A percentile compares a stretch with the other conserved stretches of the same genome.
phyloP scores from a whole-genome alignment of 2,113 vertebrate species.

The Fregata magnificens region DNA sequence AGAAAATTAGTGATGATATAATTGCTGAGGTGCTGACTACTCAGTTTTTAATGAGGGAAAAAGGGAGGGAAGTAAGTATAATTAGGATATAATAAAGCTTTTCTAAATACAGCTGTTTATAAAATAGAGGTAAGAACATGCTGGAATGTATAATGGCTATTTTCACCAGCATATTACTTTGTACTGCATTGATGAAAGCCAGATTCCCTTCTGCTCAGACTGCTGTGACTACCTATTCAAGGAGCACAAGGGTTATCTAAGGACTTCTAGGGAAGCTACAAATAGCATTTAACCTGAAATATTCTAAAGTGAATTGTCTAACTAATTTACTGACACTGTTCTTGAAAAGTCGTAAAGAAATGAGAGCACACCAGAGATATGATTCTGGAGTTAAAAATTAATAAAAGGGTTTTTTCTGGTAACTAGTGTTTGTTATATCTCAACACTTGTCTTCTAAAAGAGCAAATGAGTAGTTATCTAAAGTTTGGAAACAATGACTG shows the following conservation, averaged over 20 bases:
- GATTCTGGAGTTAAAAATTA: neutral
- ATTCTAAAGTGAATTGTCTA: neutral
- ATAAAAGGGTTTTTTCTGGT: neutral
- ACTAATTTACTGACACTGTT: neutral
- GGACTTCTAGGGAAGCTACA: neutral
- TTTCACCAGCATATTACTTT: neutral
- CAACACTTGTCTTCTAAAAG: neutral
- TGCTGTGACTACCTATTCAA: neutral
- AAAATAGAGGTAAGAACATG: neutral
- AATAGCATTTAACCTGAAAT: neutral
- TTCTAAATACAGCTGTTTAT: constrained; percentile 19
- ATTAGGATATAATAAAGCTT: constrained; percentile 40
- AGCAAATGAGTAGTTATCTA: neutral
- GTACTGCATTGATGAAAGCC: neutral
- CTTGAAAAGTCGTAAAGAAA: neutral
- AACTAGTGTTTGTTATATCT: neutral
- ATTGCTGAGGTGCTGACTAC: constrained; percentile 23
- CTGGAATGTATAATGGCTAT: neutral
- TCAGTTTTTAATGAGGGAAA: constrained; percentile 8
- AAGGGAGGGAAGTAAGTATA: neutral
- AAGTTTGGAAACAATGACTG: neutral
- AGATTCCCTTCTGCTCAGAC: neutral
- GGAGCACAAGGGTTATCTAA: neutral
- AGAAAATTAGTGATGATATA: constrained; percentile 39
- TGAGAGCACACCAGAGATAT: neutral